A percentile compares a stretch with the other conserved stretches of the same genome.
Conservation (phyloP, 2,888 invertebrate genomes). For the Idaea aversata region DNA sequence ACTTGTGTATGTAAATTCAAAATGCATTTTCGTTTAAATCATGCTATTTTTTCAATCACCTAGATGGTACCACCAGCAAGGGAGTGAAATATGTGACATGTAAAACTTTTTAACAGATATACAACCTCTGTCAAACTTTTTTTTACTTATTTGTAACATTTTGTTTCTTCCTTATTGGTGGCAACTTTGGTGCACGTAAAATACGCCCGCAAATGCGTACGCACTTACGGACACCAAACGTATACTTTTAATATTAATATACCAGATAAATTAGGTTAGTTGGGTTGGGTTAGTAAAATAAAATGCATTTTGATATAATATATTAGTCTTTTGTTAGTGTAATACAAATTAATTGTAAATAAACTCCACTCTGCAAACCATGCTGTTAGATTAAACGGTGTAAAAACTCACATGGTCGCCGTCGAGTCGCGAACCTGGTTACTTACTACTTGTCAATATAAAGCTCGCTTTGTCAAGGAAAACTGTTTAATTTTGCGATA, state of each 20-base stretch:
- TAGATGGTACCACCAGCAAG: no score
- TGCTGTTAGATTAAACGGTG: slow-evolving; percentile 41
- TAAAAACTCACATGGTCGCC: slow-evolving; percentile 47
- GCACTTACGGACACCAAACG: no score
- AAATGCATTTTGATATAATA: background rate
- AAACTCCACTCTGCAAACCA: slow-evolving; percentile 25
- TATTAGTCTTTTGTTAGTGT: background rate
- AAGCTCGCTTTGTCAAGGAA: slow-evolving; percentile 53
- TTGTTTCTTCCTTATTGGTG: no score
- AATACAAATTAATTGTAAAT: slow-evolving; percentile 4
- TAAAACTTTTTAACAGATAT: no score
- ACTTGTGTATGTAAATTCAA: background rate
- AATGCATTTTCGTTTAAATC: background rate
- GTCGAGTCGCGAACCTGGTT: slow-evolving; percentile 37
- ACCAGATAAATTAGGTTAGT: background rate
- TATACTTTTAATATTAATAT: no score
- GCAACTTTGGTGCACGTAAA: no score
- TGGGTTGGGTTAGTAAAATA: slow-evolving; percentile 4
- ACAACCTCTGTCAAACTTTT: no score
- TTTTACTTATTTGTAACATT: no score
- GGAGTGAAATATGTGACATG: no score
- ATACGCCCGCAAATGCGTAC: no score
- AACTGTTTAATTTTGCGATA: slow-evolving; percentile 17
- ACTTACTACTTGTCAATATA: slow-evolving; percentile 24
- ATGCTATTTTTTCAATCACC: no score